A percentile compares a stretch with the other conserved stretches of the same genome.
phyloP scores from a whole-genome alignment of 2,113 vertebrate genomes.

The Rattus rattus region DNA sequence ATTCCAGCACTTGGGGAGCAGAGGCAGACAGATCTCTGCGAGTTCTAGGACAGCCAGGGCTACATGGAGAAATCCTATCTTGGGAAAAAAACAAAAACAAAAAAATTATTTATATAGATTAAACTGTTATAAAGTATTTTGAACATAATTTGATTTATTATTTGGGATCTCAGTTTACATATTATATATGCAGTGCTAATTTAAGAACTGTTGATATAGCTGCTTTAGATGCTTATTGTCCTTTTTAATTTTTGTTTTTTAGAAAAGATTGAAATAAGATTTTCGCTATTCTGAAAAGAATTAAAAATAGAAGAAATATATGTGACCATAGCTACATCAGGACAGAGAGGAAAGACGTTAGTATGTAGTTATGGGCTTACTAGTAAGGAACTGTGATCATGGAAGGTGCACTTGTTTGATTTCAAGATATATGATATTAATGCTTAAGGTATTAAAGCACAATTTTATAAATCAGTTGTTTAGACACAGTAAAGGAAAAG shows the following conservation, averaged over 20 bases:
- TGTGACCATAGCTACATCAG: constrained; percentile 11
- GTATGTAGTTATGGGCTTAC: not conserved
- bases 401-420: not conserved
- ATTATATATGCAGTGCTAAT: not conserved
- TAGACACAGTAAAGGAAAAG: not conserved
- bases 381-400: not conserved
- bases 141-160: not conserved
- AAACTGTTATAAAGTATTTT: not conserved
- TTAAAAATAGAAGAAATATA: not conserved
- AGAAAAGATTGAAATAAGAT: constrained; percentile 32
- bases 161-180: not conserved
- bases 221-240: not conserved
- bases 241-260: not conserved
- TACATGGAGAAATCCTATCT: no score
- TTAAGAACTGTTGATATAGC: constrained; percentile 2
- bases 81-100: no score
- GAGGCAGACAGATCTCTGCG: no score
- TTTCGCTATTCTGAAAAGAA: constrained; percentile 54
- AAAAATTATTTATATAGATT: not conserved
- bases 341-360: not conserved
- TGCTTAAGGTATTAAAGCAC: not conserved
- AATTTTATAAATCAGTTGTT: constrained; percentile 40
- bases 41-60: no score
- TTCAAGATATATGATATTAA: not conserved
- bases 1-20: no score